Evolutionary conservation across 2,113 vertebrate species (phyloP).

Genomic region (Aix galericulata): DNA sequence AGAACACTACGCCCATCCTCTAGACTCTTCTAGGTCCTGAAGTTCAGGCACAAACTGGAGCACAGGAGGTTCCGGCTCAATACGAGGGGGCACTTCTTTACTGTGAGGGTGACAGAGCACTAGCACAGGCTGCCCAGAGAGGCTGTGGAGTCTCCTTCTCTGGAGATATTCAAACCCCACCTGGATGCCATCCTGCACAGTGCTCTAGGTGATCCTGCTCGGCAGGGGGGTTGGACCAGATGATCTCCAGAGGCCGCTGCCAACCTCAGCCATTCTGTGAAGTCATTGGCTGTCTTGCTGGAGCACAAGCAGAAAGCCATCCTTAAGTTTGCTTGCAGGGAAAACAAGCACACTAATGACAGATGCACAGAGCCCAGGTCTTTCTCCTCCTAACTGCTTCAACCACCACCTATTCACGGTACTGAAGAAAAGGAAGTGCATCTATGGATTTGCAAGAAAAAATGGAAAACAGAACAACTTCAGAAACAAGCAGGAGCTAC

Average conservation of each 20-base stretch:
- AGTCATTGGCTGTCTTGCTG: fast-evolving
- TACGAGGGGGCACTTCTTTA: no score
- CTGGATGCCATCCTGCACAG: no score
- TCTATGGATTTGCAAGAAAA: background rate
- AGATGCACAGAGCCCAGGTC: background rate
- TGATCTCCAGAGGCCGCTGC: no score
- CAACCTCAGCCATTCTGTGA: no score
- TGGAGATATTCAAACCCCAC: no score
- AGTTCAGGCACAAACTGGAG: no score
- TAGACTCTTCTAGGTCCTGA: background rate
- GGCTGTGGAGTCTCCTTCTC: no score
- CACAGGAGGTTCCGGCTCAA: no score
- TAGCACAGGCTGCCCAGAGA: no score
- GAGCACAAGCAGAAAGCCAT: background rate
- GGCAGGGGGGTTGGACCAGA: no score
- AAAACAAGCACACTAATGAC: background rate
- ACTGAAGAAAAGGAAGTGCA: background rate
- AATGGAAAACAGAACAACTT: background rate
- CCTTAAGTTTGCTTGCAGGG: background rate
- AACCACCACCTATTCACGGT: background rate
- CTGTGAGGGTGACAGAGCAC: no score
- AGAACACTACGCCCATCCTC: fast-evolving
- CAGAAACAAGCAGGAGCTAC: background rate
- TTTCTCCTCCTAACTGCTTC: background rate
- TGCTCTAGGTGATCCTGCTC: no score